phyloP scores from a whole-genome alignment of 1,140 invertebrate species.

The Heliothis subflexa region DNA sequence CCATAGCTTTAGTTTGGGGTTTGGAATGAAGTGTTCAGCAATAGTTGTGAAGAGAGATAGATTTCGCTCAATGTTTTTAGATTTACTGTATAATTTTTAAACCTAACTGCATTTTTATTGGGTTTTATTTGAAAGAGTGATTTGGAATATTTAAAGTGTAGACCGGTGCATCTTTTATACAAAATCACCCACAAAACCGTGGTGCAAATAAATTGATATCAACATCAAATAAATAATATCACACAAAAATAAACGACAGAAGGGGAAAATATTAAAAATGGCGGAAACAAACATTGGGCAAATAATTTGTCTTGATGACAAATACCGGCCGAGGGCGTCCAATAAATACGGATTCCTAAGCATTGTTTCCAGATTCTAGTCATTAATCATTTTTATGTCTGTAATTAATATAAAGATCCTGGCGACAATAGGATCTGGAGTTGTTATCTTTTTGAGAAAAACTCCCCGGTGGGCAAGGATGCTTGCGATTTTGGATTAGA shows the following conservation, averaged over 20 bases:
- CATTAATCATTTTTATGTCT: constrained; percentile 84
- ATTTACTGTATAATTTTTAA: too few relatives aligned
- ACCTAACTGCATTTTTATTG: too few relatives aligned
- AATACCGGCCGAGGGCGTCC: constrained; percentile 68
- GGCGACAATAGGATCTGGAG: constrained; percentile 63
- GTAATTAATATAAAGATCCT: constrained; percentile 83
- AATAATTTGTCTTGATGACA: constrained; percentile 78
- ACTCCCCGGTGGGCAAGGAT: constrained; percentile 22
- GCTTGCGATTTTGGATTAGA: neutral
- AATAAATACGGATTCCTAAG: constrained; percentile 78
- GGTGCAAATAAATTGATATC: neutral
- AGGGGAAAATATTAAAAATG: constrained; percentile 56
- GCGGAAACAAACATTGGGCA: constrained; percentile 61
- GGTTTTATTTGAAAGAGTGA: too few relatives aligned
- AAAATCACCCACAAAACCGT: neutral
- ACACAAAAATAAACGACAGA: constrained; percentile 11
- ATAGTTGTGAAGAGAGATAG: constrained; percentile 15
- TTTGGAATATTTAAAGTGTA: neutral
- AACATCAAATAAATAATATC: constrained; percentile 22
- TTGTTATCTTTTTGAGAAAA: constrained; percentile 59
- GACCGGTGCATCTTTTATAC: neutral
- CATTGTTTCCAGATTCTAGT: constrained; percentile 79
- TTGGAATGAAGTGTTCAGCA: constrained; percentile 5
- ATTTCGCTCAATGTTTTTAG: too few relatives aligned
- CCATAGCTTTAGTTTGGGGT: neutral